A percentile compares a stretch with the other conserved stretches of the same genome.
These are phyloP conservation scores for Sorex maritimensis DNA, from an alignment of 2,797 vertebrate genomes.

Conservation along the genomic window DNA sequence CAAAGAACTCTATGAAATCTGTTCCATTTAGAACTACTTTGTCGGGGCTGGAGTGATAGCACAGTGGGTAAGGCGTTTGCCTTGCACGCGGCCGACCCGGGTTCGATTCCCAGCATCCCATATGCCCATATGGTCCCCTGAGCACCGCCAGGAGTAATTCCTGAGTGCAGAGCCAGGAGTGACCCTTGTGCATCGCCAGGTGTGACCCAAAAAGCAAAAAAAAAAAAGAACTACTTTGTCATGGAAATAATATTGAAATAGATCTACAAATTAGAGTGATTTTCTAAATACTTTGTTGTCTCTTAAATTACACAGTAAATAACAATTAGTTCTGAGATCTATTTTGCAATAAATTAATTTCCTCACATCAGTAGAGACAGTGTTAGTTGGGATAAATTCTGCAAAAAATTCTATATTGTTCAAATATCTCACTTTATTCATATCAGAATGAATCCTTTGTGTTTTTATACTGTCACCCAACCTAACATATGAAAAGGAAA, in stretches of 20 bases:
- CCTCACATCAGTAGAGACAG: neutral
- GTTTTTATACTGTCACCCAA: neutral
- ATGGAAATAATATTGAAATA: conserved; percentile 49
- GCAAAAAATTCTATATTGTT: neutral
- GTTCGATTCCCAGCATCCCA: no score
- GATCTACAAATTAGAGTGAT: neutral
- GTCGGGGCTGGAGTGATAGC: no score
- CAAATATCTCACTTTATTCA: neutral
- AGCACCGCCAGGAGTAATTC: no score
- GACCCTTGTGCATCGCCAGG: no score
- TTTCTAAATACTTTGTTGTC: neutral
- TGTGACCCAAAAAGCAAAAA: no score
- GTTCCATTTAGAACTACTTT: neutral
- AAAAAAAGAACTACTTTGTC: neutral
- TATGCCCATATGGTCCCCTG: no score
- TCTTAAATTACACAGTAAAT: conserved; percentile 25
- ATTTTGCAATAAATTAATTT: conserved; percentile 38
- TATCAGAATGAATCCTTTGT: neutral
- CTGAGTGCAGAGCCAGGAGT: no score
- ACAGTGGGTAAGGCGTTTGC: no score
- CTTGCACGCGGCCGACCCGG: no score
- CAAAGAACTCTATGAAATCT: conserved; percentile 67
- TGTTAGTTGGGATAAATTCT: neutral
- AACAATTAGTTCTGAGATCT: neutral
- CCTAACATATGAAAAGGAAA: neutral